Base-by-base conservation (phyloP, 2,888 invertebrate genomes). In the Himalopsyche tibetana region DNA sequence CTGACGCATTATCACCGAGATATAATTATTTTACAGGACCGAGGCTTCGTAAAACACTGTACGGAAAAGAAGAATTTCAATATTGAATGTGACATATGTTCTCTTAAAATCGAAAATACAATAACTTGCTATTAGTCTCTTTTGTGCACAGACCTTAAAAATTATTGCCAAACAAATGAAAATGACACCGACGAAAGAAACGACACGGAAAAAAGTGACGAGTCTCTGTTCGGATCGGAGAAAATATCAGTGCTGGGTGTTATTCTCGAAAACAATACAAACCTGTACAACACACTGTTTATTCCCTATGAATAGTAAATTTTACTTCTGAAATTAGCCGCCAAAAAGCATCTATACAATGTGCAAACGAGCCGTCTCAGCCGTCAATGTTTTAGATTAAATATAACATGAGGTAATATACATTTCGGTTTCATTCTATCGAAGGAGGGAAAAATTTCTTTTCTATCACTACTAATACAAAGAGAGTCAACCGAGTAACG, bases 101-200 rank as follows among this genome's bases (percentile, higher is more conserved):
- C 38, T 74, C 74, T 74, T 74, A 74, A 74, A 74, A 38, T 74
- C 5, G 74, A 74, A 74, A 74, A 74, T 74, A 74, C 74, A 74
- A 74, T 74, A 74, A 74, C 28, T 36, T 74, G 15, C 74, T 74
- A 74, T 74, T 74, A 74, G 74, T 74, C 74, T 74, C 74, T 74
- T 74, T 74, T 74, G 74, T 74, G 74, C 74, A 74, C 74, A 74
- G 74, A 74, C 74, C 74, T 74, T 74, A 74, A 36, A 38, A 74
- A 74, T 74, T 74, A 74, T 74, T 74, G 74, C 74, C 74, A 74
- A 74, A 74, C 74, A 15, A 74, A 74, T 74, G 38, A 15, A 74
- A 74, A 74, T 74, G 36, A 74, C 36, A 74, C 74, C 63, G 28
- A 19, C n/a, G 19, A 19, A 28, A 63, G 63, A 9, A 63, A 19